These are phyloP conservation scores for Equus przewalskii DNA, from an alignment of 2,113 vertebrate species.

Conservation along the genomic window DNA sequence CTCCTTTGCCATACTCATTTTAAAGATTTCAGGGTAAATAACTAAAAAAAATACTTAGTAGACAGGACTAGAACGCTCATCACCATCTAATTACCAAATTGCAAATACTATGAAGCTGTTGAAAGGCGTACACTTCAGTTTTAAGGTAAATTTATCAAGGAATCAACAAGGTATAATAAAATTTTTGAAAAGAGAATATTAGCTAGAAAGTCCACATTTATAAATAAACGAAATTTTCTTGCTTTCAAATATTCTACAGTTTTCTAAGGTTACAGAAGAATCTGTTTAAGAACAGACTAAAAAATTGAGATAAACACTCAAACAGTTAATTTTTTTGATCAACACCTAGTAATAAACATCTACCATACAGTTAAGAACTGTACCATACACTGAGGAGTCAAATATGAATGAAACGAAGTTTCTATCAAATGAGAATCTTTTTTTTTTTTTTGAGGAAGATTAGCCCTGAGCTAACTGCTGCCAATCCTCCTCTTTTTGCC, in stretches of 20 bases:
- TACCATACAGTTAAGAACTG: no score
- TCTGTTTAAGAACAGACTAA: not conserved
- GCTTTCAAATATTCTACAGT: not conserved
- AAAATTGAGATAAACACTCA: not conserved
- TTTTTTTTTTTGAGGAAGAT: not conserved
- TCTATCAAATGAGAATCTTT: not conserved
- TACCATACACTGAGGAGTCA: not conserved
- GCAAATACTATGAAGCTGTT: not conserved
- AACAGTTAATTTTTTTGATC: not conserved
- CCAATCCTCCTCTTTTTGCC: no score
- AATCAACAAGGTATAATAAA: not conserved
- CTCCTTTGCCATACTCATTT: not conserved
- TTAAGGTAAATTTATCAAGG: not conserved
- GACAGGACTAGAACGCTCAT: not conserved
- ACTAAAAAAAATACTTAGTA: not conserved
- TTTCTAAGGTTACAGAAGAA: not conserved
- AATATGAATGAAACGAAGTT: not conserved
- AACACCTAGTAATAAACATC: not conserved
- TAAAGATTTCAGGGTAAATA: not conserved
- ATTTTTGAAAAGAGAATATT: not conserved
- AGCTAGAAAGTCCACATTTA: not conserved
- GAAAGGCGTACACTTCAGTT: not conserved
- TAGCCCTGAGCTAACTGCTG: no score
- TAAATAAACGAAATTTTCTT: not conserved
- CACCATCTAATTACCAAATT: not conserved